phyloP scores from a whole-genome alignment of 2,888 invertebrate species.

The Noctua fimbriata region DNA sequence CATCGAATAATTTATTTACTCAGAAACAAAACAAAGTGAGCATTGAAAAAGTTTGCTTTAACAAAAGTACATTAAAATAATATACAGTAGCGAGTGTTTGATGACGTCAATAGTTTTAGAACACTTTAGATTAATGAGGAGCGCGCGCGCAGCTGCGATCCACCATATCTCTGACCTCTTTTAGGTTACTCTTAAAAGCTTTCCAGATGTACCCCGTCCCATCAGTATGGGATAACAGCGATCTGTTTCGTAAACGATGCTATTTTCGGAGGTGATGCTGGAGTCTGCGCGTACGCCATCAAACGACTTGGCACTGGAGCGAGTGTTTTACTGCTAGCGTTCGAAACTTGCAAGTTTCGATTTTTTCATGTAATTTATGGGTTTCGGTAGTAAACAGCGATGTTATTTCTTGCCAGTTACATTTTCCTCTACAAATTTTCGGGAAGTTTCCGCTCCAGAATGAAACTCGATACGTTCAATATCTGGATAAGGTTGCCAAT shows the following conservation, averaged over 20 bases:
- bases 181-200: constrained; percentile 69
- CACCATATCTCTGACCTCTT: constrained; percentile 60
- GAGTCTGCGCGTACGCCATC: constrained; percentile 81
- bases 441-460: constrained; percentile 14
- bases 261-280: constrained; percentile 89
- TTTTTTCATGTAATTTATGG: constrained; percentile 55
- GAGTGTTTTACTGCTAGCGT: constrained; percentile 85
- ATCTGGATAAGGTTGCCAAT: background rate
- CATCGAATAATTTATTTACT: constrained; percentile 28
- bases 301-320: constrained; percentile 89
- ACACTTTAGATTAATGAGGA: constrained; percentile 59
- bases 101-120: constrained; percentile 65
- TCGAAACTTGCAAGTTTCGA: constrained; percentile 78
- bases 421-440: background rate
- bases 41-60: constrained; percentile 38
- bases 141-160: constrained; percentile 66
- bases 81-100: constrained; percentile 41
- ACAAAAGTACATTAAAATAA: constrained; percentile 36
- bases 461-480: constrained; percentile 16
- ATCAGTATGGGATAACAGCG: constrained; percentile 73
- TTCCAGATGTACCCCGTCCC: constrained; percentile 75
- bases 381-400: constrained; percentile 35
- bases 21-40: constrained; percentile 31
- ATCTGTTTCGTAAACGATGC: constrained; percentile 81
- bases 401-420: constrained; percentile 25